Conservation (phyloP, 2,113 vertebrate species). For the Caranx melampygus region DNA sequence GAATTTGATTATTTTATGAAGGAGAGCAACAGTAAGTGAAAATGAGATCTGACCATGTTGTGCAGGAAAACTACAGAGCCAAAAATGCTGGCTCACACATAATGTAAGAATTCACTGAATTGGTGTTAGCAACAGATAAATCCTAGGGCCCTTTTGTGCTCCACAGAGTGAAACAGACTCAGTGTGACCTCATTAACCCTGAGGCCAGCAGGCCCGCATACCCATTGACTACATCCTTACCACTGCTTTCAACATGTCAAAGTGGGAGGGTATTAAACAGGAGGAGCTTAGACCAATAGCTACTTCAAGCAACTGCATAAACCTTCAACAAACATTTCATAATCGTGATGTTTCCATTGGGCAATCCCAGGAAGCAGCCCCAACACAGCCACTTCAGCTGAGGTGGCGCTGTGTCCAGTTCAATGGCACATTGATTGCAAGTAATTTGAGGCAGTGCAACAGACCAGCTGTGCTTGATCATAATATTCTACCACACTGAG, state of each 20-base stretch:
- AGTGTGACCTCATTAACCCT: conserved; percentile 63
- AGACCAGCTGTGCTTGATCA: conserved; percentile 55
- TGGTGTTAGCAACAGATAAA: conserved; percentile 33
- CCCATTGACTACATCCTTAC: conserved; percentile 19
- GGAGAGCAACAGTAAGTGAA: neutral
- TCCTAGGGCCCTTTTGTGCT: conserved; percentile 33
- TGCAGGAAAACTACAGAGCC: neutral
- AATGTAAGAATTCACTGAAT: neutral
- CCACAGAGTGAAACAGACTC: conserved; percentile 37
- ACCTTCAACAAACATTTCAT: conserved; percentile 5
- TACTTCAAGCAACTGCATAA: neutral
- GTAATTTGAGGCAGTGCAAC: conserved; percentile 38
- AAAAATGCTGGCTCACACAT: neutral
- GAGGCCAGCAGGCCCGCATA: conserved; percentile 16
- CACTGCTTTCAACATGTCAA: conserved; percentile 33
- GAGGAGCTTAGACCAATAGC: neutral
- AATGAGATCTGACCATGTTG: neutral
- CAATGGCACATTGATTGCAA: conserved; percentile 49
- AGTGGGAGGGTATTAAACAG: neutral
- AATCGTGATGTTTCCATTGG: conserved; percentile 37
- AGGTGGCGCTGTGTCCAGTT: conserved; percentile 38
- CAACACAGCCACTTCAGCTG: conserved; percentile 12
- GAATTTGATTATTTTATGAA: neutral
- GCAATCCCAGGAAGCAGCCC: conserved; percentile 20
- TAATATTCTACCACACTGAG: conserved; percentile 49